Percentiles rank a stretch among this genome's conserved stretches.
Conservation (phyloP, 2,113 vertebrate species). For the Onychostruthus taczanowskii region DNA sequence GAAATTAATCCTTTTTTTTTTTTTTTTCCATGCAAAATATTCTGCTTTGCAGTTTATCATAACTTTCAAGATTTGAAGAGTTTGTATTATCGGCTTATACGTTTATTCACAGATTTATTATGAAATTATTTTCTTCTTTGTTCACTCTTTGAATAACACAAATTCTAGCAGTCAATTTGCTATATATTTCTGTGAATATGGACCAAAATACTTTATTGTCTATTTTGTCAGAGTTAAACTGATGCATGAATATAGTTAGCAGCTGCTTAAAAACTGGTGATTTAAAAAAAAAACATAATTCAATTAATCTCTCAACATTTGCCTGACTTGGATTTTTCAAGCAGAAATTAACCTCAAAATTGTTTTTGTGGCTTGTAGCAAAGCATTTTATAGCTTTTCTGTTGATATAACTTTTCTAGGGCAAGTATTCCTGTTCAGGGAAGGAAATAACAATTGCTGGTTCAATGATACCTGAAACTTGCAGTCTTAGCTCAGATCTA, state of each 20-base stretch:
- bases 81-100: background rate
- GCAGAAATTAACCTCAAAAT: background rate
- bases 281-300: background rate
- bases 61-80: background rate
- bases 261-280: background rate
- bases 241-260: background rate
- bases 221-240: background rate
- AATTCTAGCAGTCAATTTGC: background rate
- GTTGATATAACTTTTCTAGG: background rate
- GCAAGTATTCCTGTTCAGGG: background rate
- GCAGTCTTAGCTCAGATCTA: background rate
- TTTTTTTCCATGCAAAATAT: background rate
- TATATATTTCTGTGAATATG: background rate
- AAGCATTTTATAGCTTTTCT: background rate
- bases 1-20: background rate
- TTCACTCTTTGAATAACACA: background rate
- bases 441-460: background rate
- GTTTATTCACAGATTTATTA: background rate
- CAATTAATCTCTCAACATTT: background rate
- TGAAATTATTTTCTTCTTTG: background rate
- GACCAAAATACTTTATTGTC: background rate
- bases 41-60: background rate
- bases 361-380: background rate
- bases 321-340: background rate
- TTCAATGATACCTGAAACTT: background rate